These are phyloP conservation scores for Cephalotes varians DNA, from an alignment of 2,888 invertebrate genomes.

Conservation along the genomic window DNA sequence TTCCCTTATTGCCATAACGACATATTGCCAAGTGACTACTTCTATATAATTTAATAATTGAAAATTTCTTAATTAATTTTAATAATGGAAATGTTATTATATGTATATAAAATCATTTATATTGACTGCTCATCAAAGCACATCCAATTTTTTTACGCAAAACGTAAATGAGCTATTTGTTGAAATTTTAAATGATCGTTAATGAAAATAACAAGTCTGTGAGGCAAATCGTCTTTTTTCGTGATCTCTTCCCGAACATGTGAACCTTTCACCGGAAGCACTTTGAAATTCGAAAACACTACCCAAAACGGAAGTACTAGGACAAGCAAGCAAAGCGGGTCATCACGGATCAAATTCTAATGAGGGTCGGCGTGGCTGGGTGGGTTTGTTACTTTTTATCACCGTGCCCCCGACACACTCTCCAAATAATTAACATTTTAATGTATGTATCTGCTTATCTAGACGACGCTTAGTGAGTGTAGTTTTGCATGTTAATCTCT, in stretches of 20 bases:
- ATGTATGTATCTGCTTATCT: constrained; percentile 78
- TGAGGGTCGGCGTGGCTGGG: constrained; percentile 59
- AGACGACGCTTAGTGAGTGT: constrained; percentile 56
- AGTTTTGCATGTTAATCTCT: constrained; percentile 78
- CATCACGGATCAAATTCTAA: constrained; percentile 64
- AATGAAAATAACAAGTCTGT: not conserved
- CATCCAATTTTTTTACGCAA: not conserved
- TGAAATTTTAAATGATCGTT: not conserved
- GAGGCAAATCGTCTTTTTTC: not conserved
- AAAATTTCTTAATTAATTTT: constrained; percentile 1
- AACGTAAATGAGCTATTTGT: not conserved
- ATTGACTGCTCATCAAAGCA: not conserved
- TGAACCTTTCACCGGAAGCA: not conserved
- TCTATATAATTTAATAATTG: not conserved
- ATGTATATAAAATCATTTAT: not conserved
- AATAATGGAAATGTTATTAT: not conserved
- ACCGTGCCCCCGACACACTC: constrained; percentile 59
- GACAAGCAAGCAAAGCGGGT: constrained; percentile 50
- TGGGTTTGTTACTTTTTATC: constrained; percentile 75
- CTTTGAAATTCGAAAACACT: constrained; percentile 23
- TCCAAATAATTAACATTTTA: constrained; percentile 78
- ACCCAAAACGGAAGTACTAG: constrained; percentile 27
- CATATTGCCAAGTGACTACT: not conserved
- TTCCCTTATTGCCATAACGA: not conserved
- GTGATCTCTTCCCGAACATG: not conserved